Conservation (phyloP, 2,888 invertebrate genomes). For the Onchidella celtica region DNA sequence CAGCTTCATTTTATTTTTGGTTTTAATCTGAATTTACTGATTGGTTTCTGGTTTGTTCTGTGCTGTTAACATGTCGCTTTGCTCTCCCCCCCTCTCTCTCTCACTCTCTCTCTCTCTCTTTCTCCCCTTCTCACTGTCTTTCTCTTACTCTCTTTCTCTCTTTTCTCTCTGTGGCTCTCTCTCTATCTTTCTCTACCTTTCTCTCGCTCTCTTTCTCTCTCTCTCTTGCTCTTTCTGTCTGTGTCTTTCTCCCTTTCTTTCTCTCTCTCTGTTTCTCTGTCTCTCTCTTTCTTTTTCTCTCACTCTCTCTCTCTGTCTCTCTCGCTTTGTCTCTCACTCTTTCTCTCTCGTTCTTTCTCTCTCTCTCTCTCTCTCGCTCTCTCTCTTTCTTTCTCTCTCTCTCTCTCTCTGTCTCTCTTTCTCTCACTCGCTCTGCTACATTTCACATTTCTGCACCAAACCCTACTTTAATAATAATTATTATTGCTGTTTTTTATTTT, state of each 20-base stretch:
- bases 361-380: too few species aligned
- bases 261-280: constrained; percentile 16
- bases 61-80: too few species aligned
- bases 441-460: not conserved
- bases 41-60: too few species aligned
- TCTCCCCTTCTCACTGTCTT: constrained; percentile 17
- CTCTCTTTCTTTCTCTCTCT: too few species aligned
- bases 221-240: constrained; percentile 32
- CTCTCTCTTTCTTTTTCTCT: constrained; percentile 9
- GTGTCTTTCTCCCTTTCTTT: not conserved
- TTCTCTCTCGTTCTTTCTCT: too few species aligned
- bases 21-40: too few species aligned
- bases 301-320: constrained; percentile 1
- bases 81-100: not conserved
- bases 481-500: not conserved
- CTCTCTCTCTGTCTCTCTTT: too few species aligned
- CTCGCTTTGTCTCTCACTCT: too few species aligned
- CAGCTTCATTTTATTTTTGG: too few species aligned
- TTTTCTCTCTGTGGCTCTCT: constrained; percentile 25
- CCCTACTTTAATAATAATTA: too few species aligned
- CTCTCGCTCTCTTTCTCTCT: constrained; percentile 17
- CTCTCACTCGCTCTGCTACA: too few species aligned
- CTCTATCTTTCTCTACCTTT: constrained; percentile 23
- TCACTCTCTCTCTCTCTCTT: constrained; percentile 18
- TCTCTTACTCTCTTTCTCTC: constrained; percentile 4